Percentiles rank a stretch among this genome's conserved stretches.
These are phyloP conservation scores for Dicentrarchus labrax DNA, from an alignment of 2,113 vertebrate species.

Conservation along the genomic window DNA sequence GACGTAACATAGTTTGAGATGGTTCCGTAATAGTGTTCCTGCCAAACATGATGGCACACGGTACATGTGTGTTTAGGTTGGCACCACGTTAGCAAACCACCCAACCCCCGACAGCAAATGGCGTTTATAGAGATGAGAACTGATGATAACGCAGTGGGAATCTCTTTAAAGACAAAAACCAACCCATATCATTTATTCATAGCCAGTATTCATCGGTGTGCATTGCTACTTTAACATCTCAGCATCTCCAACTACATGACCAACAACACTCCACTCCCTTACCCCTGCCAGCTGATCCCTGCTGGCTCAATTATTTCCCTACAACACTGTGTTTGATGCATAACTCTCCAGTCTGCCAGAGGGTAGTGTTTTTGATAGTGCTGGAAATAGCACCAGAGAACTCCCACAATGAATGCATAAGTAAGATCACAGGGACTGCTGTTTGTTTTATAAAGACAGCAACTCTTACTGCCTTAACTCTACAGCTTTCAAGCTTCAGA, in stretches of 20 bases:
- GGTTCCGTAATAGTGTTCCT: slow-evolving; percentile 18
- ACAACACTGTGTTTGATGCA: slow-evolving; percentile 59
- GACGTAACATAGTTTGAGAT: slow-evolving; percentile 34
- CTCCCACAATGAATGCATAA: slow-evolving; percentile 49
- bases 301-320: slow-evolving; percentile 71
- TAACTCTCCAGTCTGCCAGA: slow-evolving; percentile 49
- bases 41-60: neutral
- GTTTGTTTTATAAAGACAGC: slow-evolving; percentile 23
- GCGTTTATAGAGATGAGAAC: slow-evolving; percentile 9
- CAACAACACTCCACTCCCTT: slow-evolving; percentile 36
- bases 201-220: slow-evolving; percentile 14
- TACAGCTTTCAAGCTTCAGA: slow-evolving; percentile 16
- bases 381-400: slow-evolving; percentile 44
- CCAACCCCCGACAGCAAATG: neutral
- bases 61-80: slow-evolving; percentile 31
- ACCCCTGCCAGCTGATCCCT: slow-evolving; percentile 54
- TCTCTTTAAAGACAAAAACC: slow-evolving; percentile 34
- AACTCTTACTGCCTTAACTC: neutral
- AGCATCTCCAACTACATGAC: slow-evolving; percentile 23
- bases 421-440: slow-evolving; percentile 46
- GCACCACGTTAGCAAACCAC: slow-evolving; percentile 16
- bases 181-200: slow-evolving; percentile 28
- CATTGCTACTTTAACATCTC: slow-evolving; percentile 47
- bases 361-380: slow-evolving; percentile 54
- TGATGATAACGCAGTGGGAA: slow-evolving; percentile 20